Evolutionary conservation across 2,888 invertebrate genomes (phyloP).

Genomic region (Euzophera pinguis): DNA sequence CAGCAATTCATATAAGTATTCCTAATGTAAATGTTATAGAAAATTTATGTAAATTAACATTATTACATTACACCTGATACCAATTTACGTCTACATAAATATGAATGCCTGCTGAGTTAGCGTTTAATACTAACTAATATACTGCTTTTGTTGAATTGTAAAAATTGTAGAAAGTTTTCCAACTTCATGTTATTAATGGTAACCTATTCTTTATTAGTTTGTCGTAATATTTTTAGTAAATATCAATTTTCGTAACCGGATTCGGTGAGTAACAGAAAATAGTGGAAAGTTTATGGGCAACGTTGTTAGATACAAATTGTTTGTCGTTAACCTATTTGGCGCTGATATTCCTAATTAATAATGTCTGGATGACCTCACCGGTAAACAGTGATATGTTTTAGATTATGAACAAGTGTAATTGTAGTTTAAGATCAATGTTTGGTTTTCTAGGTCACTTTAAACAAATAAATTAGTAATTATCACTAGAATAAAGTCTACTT

Average conservation of each 20-base stretch:
- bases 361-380: constrained; percentile 11
- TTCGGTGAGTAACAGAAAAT: constrained; percentile 7
- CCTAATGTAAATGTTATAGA: constrained; percentile 75
- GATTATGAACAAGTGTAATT: constrained; percentile 14
- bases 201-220: constrained; percentile 4
- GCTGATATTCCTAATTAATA: neutral
- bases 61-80: constrained; percentile 71
- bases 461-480: too few species aligned
- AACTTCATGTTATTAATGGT: constrained; percentile 15
- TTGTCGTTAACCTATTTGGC: constrained; percentile 8
- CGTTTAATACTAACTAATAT: constrained; percentile 30
- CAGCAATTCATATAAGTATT: constrained; percentile 58
- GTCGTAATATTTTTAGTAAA: constrained; percentile 12
- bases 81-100: constrained; percentile 67
- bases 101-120: constrained; percentile 48
- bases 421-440: constrained; percentile 8
- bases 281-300: constrained; percentile 14
- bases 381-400: constrained; percentile 5
- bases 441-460: neutral
- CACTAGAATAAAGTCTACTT: too few species aligned
- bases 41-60: constrained; percentile 73
- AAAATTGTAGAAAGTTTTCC: constrained; percentile 18
- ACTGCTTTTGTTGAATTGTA: constrained; percentile 19
- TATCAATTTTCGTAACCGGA: constrained; percentile 12
- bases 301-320: constrained; percentile 14